Base-by-base conservation (phyloP, 2,113 vertebrate species). In the Elanus axillaris region DNA sequence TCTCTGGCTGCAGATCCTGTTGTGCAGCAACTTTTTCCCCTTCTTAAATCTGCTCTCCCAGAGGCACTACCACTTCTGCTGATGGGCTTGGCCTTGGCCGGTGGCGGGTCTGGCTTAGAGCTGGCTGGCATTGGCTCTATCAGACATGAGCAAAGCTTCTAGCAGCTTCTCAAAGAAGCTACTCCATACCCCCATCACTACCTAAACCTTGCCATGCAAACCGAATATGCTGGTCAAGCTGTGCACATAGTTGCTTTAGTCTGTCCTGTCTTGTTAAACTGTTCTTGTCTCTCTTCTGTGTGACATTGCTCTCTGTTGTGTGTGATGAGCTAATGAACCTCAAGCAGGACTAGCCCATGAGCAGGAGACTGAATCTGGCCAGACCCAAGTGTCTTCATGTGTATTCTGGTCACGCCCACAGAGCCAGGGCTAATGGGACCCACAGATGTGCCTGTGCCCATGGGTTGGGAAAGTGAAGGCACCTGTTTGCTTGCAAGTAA, bases 61-160 rank as follows among this genome's bases (percentile, higher is more conserved):
- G 22, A 76, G 27, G 8, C 1, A 0, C 16, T 38, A 48, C 22
- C 22, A 29, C 36, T 0, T 0, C n/a, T 1, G 0, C 38, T 72
- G 50, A 26, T 52, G 25, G 25, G 50, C 14, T 72, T 0, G 2
- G 43, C 20, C 8, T 55, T 36, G 40, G 19, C 16, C 7, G 16
- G 32, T 4, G 2, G 4, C 1, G 1, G 19, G 17, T 34, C 58
- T 19, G 3, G 38, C 34, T 59, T 52, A 38, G 16, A 62, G 47
- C 25, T 0, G 1, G 11, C n/a, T 56, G 22, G 16, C 16, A 18
- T 29, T 34, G 19, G 8, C 13, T 72, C 2, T 27, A 2, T 40
- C 0, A 0, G 19, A 32, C 11, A 11, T 11, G 3, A 15, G 9
- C 12, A 10, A 83, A 47, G 10, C 14, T 82, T 82, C 17, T 31